Conservation (phyloP, 64 coral and sea anemone species). For the Montipora cactus region DNA sequence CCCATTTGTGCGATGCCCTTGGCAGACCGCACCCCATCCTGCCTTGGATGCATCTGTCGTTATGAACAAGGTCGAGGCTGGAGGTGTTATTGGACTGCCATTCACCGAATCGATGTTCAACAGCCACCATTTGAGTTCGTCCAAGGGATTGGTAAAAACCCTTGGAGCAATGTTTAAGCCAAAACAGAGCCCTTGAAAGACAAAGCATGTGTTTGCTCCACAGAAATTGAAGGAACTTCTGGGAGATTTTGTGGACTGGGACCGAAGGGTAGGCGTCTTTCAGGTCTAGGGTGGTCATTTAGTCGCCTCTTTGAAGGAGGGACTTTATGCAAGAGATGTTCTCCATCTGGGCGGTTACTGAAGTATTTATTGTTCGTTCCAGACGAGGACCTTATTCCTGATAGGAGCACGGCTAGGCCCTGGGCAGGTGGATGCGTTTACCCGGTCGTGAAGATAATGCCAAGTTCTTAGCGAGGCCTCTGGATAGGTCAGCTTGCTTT, state of each 20-base stretch:
- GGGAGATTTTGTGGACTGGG: neutral
- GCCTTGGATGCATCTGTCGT: no score
- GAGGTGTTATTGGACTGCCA: neutral
- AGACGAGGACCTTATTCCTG: neutral
- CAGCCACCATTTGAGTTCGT: neutral
- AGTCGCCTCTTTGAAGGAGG: no score
- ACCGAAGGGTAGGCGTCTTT: neutral
- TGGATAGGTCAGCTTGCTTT: conserved; percentile 58
- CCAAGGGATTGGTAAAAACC: conserved; percentile 52
- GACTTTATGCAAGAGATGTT: neutral
- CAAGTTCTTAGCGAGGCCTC: conserved; percentile 61
- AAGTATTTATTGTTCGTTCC: neutral
- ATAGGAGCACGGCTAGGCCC: neutral
- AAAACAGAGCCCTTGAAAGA: conserved; percentile 32
- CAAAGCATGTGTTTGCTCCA: conserved; percentile 38
- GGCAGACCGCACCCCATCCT: no score
- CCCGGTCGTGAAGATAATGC: neutral
- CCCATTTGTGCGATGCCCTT: no score
- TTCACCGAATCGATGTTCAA: neutral
- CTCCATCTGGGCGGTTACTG: conserved; percentile 43
- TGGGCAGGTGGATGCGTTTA: neutral
- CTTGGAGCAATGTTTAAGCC: conserved; percentile 37
- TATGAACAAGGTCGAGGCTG: neutral
- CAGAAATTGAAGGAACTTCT: conserved; percentile 1
- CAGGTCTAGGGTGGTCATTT: no score